phyloP scores from a whole-genome alignment of 2,797 vertebrate species.

The Cynodonichthys magdalenae region DNA sequence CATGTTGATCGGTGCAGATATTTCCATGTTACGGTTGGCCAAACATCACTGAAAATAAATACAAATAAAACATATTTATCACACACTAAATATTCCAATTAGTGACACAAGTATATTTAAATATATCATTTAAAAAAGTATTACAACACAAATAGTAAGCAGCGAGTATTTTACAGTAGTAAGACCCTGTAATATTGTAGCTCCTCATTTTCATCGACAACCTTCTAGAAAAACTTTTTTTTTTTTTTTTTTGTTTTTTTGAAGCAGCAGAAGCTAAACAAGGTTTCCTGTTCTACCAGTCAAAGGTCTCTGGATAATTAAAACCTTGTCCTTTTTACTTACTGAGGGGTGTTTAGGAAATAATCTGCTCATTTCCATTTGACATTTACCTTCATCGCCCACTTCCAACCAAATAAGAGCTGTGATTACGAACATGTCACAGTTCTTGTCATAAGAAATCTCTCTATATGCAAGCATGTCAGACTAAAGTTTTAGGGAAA shows the following conservation, averaged over 20 bases:
- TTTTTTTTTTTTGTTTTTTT: neutral
- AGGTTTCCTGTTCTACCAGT: slow-evolving; percentile 5
- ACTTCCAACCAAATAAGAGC: slow-evolving; percentile 22
- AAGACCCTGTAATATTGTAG: neutral
- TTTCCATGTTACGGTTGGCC: no score
- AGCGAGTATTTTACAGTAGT: neutral
- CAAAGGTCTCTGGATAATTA: slow-evolving; percentile 27
- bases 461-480: neutral
- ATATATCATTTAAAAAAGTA: no score
- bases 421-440: slow-evolving; percentile 6
- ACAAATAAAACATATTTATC: no score
- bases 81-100: no score
- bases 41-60: no score
- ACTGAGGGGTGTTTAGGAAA: slow-evolving; percentile 15
- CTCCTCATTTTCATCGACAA: neutral
- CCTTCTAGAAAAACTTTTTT: neutral
- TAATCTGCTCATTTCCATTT: slow-evolving; percentile 31
- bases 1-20: no score
- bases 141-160: neutral
- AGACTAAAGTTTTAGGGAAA: neutral
- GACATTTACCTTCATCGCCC: slow-evolving; percentile 32
- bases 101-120: no score
- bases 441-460: neutral
- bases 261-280: slow-evolving; percentile 10
- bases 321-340: slow-evolving; percentile 22